These are phyloP conservation scores for Hydropotes inermis DNA, from an alignment of 2,113 vertebrate genomes.

Conservation along the genomic window DNA sequence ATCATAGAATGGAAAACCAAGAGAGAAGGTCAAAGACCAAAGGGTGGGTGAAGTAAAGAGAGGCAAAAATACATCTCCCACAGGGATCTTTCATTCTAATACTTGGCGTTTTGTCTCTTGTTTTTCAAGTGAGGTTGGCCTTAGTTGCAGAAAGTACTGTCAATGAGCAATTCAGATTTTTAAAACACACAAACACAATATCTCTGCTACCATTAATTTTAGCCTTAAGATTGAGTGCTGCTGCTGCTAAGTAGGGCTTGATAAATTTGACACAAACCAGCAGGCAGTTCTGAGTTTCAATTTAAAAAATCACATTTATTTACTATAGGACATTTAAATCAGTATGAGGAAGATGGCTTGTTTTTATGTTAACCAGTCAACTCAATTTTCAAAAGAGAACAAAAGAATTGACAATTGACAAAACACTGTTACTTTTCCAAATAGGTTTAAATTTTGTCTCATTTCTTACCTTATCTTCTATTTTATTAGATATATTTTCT, in stretches of 20 bases:
- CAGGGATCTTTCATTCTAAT: background rate
- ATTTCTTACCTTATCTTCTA: background rate
- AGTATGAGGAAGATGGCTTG: background rate
- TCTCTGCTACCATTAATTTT: background rate
- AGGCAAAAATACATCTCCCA: accelerated
- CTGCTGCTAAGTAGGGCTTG: background rate
- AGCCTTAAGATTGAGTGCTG: background rate
- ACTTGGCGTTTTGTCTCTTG: background rate
- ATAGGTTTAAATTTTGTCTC: background rate
- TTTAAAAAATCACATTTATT: background rate
- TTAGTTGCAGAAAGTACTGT: background rate
- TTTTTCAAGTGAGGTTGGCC: background rate
- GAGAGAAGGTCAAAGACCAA: background rate
- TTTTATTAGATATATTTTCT: background rate
- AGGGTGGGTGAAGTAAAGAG: background rate
- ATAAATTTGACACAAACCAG: background rate
- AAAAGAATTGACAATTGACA: background rate
- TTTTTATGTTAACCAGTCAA: background rate
- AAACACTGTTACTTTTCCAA: background rate
- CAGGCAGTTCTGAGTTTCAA: background rate
- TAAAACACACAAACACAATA: background rate
- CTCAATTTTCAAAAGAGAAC: background rate
- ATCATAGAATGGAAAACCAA: background rate
- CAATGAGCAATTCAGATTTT: background rate
- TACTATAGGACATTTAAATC: background rate